Base-by-base conservation (phyloP, 2,888 invertebrate genomes). In the Ornithoptera alexandrae region DNA sequence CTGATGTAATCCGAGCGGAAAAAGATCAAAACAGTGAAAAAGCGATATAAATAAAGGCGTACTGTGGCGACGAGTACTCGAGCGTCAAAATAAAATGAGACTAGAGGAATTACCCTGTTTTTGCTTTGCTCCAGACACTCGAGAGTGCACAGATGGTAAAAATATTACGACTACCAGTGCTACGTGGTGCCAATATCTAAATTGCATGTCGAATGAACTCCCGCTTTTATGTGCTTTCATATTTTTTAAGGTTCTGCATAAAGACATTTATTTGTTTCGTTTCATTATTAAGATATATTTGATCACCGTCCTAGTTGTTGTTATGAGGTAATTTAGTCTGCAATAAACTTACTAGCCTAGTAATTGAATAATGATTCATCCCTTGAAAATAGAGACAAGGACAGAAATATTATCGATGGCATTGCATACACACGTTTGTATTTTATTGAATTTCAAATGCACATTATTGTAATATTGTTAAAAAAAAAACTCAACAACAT, bases 141-240 rank as follows among this genome's bases (percentile, higher is more conserved):
- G 24, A 64, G 60, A 53, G 56, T 70, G 62, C 60, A 67, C 64
- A 69, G 69, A 67, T 67, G 67, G 42, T 63, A 60, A 65, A 70
- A 70, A 61, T 70, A 64, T 67, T 67, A 67, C 70, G 63, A 70
- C 42, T 56, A 20, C 59, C 53, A 62, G 50, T 30, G 50, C 36
- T 56, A 30, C 64, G 64, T 61, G 22, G 30, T 60, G 46, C 64
- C 64, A 70, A 70, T 70, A 65, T 67, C 64, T 67, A 67, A 67
- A 70, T 67, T 70, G 64, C 63, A 64, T 39, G 53, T 67, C 64
- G 20, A 65, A 70, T 63, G 58, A 70, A 70, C 66, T 63, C 56
- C 20, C n/a, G 36, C 50, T 61, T 61, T 36, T n/a, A 42, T 58
- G 15, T 42, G 39, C 22, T 6, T 57, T 36, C 39, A 8, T 36